Base-by-base conservation (phyloP, 1,140 invertebrate species). In the Drosophila tropicalis region DNA sequence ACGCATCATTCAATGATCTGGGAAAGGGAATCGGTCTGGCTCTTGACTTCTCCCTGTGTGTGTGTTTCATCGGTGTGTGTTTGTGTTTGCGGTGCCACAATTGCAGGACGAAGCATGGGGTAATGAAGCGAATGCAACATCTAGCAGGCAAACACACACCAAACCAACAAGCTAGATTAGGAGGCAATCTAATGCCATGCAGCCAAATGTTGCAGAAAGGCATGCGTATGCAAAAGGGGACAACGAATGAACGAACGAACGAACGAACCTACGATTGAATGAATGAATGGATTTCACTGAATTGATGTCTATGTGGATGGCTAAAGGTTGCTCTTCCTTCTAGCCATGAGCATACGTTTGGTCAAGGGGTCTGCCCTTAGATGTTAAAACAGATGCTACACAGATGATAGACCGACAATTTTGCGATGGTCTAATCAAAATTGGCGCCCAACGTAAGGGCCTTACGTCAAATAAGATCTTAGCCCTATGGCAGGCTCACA, bases 1-100 rank as follows among this genome's bases (percentile, higher is more conserved):
- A 78, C 67, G 83, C 81, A 71, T 76, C 81, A 76, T 72, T 76
- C 74, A 76, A 76, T 76, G 74, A 69, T 61, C 55, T 64, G 34
- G 54, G 57, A 12, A 47, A 13, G 62, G 17, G 32, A 29, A 56
- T 25, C 5, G 32, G 17, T 36, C 55, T 51, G 9, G 17, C 72
- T 56, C 62, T 29, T 29, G 56, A 19, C 5, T 25, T 15, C 62
- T 65, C 54, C 72, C 55, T 64, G 17, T 47, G 17, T 51, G 44
- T 22, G 4, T 22, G 17, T 51, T 25, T 25, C 22, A 25, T 25
- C 22, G 22, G 44, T 51, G 44, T 51, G 17, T 17, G 15, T 19
- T 51, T 51, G 17, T 51, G 44, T 19, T 51, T 51, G 44, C 17
- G 44, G 61, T 40, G 32, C 41, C 15, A 36, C 62, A 74, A 67